Evolutionary conservation across 2,797 vertebrate species (phyloP), one percentile per base, ranked within the genome.

Genomic region (Melopsittacus undulatus): DNA sequence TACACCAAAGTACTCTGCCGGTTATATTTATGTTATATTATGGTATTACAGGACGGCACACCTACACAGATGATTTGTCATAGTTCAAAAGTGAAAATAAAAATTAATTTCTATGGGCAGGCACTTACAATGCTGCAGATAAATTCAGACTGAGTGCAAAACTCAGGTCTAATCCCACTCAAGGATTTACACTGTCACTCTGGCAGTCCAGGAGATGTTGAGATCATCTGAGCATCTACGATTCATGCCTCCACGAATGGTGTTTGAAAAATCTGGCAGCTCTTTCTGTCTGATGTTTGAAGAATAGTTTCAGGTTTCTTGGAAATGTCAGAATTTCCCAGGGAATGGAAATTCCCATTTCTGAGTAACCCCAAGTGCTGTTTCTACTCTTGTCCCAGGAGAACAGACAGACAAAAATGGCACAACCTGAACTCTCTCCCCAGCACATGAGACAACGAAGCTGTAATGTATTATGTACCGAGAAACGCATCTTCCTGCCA

Each of bases 391-490:
- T 82, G 21, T 38, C 42, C 32, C 11, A 10, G 48, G 7, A 81
- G 51, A 73, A 16, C 1, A 27, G 24, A 57, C 17, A 20, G 12
- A 11, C 4, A 83, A 56, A 48, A 45, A 38, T 19, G 42, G 42
- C 46, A 54, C n/a, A 78, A 18, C 16, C 22, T 0, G 0, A 83
- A 40, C 15, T 70, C 11, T 45, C 27, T 74, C 8, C 23, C 30
- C 0, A 2, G 13, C 1, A 0, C 43, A 59, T 0, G 1, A 32
- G 4, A n/a, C 19, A 15, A 30, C 7, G 0, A 79, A 77, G 20
- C 8, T 56, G 15, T 17, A 27, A 64, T 38, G 22, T 15, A 19
- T 82, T 34, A 42, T 17, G 4, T n/a, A 9, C 2, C 1, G 34
- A 74, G 19, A 26, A 90, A 75, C 62, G 24, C 21, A 61, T 70